Conservation (phyloP, 2,888 invertebrate genomes). For the Acanthosoma haemorrhoidale region DNA sequence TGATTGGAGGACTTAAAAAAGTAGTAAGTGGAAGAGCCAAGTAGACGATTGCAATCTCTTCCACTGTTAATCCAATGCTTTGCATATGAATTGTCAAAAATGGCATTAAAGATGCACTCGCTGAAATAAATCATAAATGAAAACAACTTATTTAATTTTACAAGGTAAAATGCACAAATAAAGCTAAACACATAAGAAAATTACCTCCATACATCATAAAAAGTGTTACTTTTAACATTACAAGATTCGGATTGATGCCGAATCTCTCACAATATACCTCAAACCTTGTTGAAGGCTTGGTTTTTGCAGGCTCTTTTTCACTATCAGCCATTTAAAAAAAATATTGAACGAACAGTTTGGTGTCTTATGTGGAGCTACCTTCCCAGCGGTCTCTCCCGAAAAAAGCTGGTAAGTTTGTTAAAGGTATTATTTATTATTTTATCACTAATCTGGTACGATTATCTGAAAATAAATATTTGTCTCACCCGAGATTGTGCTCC, state of each 20-base stretch:
- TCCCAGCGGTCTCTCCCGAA: neutral
- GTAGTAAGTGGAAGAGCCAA: conserved; percentile 80
- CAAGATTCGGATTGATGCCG: conserved; percentile 67
- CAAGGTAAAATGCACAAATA: neutral
- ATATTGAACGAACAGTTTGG: neutral
- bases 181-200: conserved; percentile 40
- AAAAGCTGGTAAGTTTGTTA: conserved; percentile 9
- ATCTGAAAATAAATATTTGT: conserved; percentile 38
- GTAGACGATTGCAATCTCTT: conserved; percentile 82
- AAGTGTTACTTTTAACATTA: conserved; percentile 74
- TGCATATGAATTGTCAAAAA: conserved; percentile 88
- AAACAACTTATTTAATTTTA: neutral
- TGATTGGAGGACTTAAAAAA: conserved; percentile 76
- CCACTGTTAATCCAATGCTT: conserved; percentile 76
- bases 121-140: conserved; percentile 49
- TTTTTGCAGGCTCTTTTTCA: conserved; percentile 20
- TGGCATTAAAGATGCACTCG: conserved; percentile 75
- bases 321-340: conserved; percentile 11
- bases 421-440: conserved; percentile 33
- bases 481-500: conserved; percentile 29
- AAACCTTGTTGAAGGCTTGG: conserved; percentile 37
- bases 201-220: conserved; percentile 77
- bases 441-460: conserved; percentile 32
- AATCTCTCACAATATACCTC: conserved; percentile 48
- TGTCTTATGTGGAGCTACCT: conserved; percentile 8